Conservation (phyloP, 23 tunicate genomes). For the Diplosoma virens region DNA sequence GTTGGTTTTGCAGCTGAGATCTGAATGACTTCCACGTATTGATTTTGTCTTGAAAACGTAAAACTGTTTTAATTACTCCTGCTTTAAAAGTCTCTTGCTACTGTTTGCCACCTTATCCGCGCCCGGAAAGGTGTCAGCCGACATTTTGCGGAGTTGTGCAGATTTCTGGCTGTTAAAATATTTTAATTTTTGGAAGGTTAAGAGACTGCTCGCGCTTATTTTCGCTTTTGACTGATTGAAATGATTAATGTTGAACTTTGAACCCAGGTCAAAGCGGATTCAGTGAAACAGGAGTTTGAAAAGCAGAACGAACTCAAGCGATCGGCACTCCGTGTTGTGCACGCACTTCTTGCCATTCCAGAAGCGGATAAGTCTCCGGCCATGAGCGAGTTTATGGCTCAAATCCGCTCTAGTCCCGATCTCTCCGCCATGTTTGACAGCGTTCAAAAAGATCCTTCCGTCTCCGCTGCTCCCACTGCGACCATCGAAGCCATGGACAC, state of each 20-base stretch:
- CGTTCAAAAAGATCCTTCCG: conserved; percentile 67
- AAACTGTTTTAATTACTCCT: no score
- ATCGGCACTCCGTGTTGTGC: conserved; percentile 81
- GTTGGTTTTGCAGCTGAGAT: no score
- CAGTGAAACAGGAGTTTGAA: conserved; percentile 97
- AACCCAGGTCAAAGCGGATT: conserved; percentile 85
- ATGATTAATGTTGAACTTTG: neutral
- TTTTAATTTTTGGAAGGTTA: no score
- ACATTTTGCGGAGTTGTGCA: no score
- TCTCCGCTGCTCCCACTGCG: conserved; percentile 33
- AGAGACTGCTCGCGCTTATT: no score
- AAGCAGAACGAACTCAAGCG: conserved; percentile 93
- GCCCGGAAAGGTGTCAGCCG: no score
- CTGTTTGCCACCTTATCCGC: no score
- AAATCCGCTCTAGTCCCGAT: conserved; percentile 82
- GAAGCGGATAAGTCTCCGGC: conserved; percentile 90
- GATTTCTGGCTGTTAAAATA: no score
- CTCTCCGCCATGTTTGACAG: conserved; percentile 81
- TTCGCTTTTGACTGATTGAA: neutral
- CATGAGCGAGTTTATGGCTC: conserved; percentile 86
- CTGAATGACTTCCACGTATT: no score
- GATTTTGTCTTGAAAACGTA: no score
- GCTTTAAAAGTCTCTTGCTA: no score
- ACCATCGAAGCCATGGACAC: conserved; percentile 92
- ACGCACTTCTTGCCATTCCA: conserved; percentile 71